Evolutionary conservation across 2,113 vertebrate species (phyloP).

Genomic region (Gadus chalcogrammus): DNA sequence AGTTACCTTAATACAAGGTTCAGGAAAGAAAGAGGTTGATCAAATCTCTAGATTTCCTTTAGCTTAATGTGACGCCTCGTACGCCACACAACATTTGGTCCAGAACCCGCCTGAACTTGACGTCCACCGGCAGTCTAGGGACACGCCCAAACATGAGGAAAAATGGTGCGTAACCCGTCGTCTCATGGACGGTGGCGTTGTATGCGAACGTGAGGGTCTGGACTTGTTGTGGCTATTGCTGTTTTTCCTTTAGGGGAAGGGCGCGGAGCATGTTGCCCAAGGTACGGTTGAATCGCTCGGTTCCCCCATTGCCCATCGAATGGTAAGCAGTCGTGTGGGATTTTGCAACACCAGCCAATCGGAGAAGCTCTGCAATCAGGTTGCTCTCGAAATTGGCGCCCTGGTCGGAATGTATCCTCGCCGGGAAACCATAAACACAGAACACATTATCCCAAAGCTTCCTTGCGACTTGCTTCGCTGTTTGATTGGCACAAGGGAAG

Average conservation of each 20-base stretch:
- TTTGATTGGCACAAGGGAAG: constrained; percentile 28
- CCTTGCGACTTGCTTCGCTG: constrained; percentile 15
- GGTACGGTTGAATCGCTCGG: constrained; percentile 27
- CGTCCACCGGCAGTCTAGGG: constrained; percentile 13
- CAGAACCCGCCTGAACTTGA: constrained; percentile 16
- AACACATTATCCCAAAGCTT: constrained; percentile 29
- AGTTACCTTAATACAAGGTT: constrained; percentile 8
- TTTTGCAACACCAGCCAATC: constrained; percentile 15
- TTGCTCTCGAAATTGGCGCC: constrained; percentile 29
- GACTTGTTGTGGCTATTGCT: constrained; percentile 27
- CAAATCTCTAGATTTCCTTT: background rate
- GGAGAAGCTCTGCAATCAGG: constrained; percentile 2
- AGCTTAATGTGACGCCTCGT: too few species aligned
- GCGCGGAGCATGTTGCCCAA: constrained; percentile 21
- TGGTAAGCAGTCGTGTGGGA: constrained; percentile 25
- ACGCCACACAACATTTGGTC: too few species aligned
- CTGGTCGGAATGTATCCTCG: constrained; percentile 23
- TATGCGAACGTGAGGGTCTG: constrained; percentile 24
- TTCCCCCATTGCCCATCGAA: constrained; percentile 27
- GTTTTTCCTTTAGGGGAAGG: constrained; percentile 16
- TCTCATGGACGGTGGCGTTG: constrained; percentile 25
- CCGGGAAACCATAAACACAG: constrained; percentile 21
- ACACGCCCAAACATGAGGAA: constrained; percentile 22
- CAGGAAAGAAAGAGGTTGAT: background rate
- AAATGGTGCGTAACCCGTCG: constrained; percentile 23